A percentile compares a stretch with the other conserved stretches of the same genome.
Evolutionary conservation across 1,140 invertebrate species (phyloP).

Genomic region (Brachionus plicatilis): DNA sequence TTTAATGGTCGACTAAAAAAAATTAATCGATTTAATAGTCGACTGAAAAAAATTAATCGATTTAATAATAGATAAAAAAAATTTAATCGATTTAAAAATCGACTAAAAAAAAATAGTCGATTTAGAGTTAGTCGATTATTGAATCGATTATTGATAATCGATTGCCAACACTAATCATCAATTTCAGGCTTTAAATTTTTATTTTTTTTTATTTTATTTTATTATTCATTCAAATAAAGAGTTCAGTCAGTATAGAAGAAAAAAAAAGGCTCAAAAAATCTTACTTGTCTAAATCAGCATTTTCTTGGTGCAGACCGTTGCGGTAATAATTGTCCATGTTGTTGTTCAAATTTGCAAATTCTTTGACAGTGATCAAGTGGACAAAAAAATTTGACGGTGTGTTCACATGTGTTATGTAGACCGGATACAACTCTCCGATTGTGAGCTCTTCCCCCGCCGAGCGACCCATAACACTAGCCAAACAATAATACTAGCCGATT

Average conservation of each 20-base stretch:
- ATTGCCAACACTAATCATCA: too few relatives aligned
- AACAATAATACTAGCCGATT: too few relatives aligned
- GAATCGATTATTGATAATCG: too few relatives aligned
- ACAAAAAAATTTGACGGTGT: constrained; percentile 29
- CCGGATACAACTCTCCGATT: neutral
- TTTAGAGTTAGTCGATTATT: too few relatives aligned
- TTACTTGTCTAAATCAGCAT: neutral
- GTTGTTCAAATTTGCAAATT: constrained; percentile 6
- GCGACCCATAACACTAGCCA: too few relatives aligned
- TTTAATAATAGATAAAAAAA: too few relatives aligned
- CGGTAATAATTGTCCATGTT: constrained; percentile 26
- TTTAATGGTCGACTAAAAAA: too few relatives aligned
- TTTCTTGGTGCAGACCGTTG: neutral
- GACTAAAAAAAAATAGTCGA: too few relatives aligned
- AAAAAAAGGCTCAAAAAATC: neutral
- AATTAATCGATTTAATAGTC: too few relatives aligned
- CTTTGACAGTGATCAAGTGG: neutral
- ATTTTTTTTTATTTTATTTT: neutral
- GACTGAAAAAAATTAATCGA: too few relatives aligned
- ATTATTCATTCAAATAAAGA: neutral
- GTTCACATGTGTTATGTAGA: constrained; percentile 2
- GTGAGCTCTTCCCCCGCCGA: neutral
- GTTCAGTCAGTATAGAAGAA: neutral
- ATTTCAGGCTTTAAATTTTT: neutral
- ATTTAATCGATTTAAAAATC: too few relatives aligned